phyloP scores from a whole-genome alignment of 2,888 invertebrate species.

The Pyrrhia umbra region DNA sequence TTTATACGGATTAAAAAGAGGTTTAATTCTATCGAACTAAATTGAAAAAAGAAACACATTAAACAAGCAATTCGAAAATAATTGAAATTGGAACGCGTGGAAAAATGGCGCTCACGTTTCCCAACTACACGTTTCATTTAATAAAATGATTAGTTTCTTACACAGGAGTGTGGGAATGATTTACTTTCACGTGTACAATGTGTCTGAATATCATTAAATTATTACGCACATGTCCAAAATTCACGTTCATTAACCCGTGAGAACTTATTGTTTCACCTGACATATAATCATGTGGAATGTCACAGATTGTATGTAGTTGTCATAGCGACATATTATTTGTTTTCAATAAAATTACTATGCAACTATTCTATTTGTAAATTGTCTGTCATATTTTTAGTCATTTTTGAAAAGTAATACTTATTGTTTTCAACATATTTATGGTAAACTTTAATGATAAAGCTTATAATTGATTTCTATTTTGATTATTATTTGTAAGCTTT shows the following conservation, averaged over 20 bases:
- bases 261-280: slow-evolving; percentile 85
- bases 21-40: slow-evolving; percentile 27
- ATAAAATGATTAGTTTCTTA: slow-evolving; percentile 68
- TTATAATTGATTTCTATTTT: neutral
- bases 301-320: slow-evolving; percentile 52
- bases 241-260: slow-evolving; percentile 85
- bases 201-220: slow-evolving; percentile 80
- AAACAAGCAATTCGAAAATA: slow-evolving; percentile 55
- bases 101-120: slow-evolving; percentile 61
- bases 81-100: slow-evolving; percentile 57
- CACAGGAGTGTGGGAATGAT: slow-evolving; percentile 76
- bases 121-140: slow-evolving; percentile 64
- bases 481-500: neutral
- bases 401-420: too few relatives aligned
- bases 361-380: slow-evolving; percentile 21
- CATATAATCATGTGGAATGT: slow-evolving; percentile 69
- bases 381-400: neutral
- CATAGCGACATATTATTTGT: slow-evolving; percentile 44
- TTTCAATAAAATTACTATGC: slow-evolving; percentile 32
- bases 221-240: slow-evolving; percentile 82
- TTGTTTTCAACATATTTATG: neutral
- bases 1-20: slow-evolving; percentile 33
- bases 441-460: neutral
- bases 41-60: slow-evolving; percentile 44
- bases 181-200: slow-evolving; percentile 81